Percentiles rank a stretch among this genome's conserved stretches.
phyloP scores from a whole-genome alignment of 2,797 vertebrate genomes.

The Carduelis carduelis region DNA sequence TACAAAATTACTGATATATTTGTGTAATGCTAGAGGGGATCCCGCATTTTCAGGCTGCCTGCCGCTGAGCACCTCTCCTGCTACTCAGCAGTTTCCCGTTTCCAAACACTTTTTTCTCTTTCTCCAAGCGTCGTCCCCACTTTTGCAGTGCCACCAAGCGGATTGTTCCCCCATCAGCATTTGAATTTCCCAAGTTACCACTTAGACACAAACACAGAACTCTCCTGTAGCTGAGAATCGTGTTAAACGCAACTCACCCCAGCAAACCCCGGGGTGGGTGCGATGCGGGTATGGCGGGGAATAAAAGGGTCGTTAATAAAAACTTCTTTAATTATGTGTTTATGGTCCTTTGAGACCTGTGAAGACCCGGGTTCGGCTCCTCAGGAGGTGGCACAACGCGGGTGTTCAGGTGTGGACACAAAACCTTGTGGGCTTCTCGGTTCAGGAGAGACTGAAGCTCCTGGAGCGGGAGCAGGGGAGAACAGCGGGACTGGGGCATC shows the following conservation, averaged over 20 bases:
- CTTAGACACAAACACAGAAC: fast-evolving
- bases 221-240: background rate
- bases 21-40: fast-evolving
- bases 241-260: background rate
- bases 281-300: background rate
- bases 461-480: fast-evolving
- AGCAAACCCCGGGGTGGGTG: too few species aligned
- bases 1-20: background rate
- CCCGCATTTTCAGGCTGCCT: background rate
- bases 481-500: background rate
- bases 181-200: background rate
- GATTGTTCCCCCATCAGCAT: background rate
- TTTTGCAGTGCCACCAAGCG: conserved; percentile 47
- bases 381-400: background rate
- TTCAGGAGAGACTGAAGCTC: background rate
- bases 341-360: background rate
- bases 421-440: fast-evolving
- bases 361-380: fast-evolving
- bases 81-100: background rate
- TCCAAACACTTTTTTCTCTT: too few species aligned
- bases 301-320: background rate
- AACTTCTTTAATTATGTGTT: background rate
- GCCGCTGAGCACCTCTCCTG: background rate
- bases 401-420: fast-evolving
- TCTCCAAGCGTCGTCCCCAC: background rate